Conservation (phyloP, 2,888 invertebrate species). For the Melolontha melolontha region DNA sequence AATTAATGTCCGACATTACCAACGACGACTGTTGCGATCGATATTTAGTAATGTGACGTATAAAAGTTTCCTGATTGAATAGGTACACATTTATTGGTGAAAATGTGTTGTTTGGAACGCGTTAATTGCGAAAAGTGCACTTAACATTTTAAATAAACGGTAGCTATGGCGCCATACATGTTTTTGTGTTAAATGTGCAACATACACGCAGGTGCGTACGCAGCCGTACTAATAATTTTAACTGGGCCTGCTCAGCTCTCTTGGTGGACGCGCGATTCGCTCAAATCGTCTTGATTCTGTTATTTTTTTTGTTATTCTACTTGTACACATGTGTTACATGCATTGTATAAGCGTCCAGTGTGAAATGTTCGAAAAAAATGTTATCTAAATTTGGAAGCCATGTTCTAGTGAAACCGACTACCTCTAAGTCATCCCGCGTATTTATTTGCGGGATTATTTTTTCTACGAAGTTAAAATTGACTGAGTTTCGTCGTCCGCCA, state of each 20-base stretch:
- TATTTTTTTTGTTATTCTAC: constrained; percentile 51
- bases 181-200: constrained; percentile 65
- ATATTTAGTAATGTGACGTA: constrained; percentile 67
- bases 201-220: constrained; percentile 95
- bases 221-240: constrained; percentile 90
- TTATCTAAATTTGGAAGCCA: constrained; percentile 53
- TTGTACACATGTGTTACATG: constrained; percentile 43
- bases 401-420: constrained; percentile 54
- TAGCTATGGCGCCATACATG: constrained; percentile 63
- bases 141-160: constrained; percentile 57
- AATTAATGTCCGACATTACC: constrained; percentile 67
- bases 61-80: constrained; percentile 61
- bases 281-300: constrained; percentile 57
- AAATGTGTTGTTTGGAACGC: constrained; percentile 60
- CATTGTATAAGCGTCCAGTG: constrained; percentile 32
- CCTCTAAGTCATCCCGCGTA: constrained; percentile 59
- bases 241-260: constrained; percentile 86
- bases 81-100: constrained; percentile 57
- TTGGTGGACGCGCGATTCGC: constrained; percentile 63
- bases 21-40: constrained; percentile 72
- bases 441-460: constrained; percentile 25
- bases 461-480: constrained; percentile 4
- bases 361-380: constrained; percentile 33
- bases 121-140: constrained; percentile 55
- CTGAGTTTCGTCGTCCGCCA: no score